These are phyloP conservation scores for Spinibarbus caldwelli DNA, from an alignment of 2,797 vertebrate genomes.

Conservation along the genomic window DNA sequence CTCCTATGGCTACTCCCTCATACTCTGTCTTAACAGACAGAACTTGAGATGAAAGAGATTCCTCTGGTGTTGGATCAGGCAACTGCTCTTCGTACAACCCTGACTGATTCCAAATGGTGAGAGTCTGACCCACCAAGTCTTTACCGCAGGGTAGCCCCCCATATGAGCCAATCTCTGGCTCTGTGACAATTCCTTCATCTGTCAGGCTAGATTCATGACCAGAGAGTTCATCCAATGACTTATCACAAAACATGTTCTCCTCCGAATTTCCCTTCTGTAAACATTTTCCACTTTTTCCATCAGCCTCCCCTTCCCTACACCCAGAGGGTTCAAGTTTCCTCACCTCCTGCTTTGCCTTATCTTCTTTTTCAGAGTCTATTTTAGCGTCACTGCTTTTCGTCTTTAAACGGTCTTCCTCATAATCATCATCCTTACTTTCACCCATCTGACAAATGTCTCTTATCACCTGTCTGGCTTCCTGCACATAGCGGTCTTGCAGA, in stretches of 20 bases:
- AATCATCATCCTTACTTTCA: slow-evolving; percentile 79
- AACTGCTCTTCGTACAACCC: slow-evolving; percentile 70
- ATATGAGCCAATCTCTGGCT: slow-evolving; percentile 81
- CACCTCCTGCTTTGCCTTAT: slow-evolving; percentile 47
- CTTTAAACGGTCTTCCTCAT: slow-evolving; percentile 68
- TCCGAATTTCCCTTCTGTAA: slow-evolving; percentile 74
- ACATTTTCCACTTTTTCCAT: slow-evolving; percentile 46
- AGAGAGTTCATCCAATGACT: slow-evolving; percentile 88
- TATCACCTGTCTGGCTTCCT: slow-evolving; percentile 95
- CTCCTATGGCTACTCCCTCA: slow-evolving; percentile 67
- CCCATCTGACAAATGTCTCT: slow-evolving; percentile 94
- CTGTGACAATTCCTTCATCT: slow-evolving; percentile 96
- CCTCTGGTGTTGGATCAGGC: slow-evolving; percentile 48
- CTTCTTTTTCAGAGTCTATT: slow-evolving; percentile 43
- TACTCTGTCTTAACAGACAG: slow-evolving; percentile 67
- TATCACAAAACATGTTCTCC: slow-evolving; percentile 77
- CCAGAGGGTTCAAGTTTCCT: slow-evolving; percentile 11
- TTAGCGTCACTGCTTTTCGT: slow-evolving; percentile 56
- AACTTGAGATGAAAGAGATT: slow-evolving; percentile 50
- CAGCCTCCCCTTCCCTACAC: slow-evolving; percentile 35
- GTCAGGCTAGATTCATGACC: slow-evolving; percentile 92
- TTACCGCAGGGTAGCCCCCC: slow-evolving; percentile 71
- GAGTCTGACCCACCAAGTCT: slow-evolving; percentile 77
- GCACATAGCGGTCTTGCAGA: slow-evolving; percentile 89
- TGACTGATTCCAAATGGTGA: slow-evolving; percentile 81